Evolutionary conservation across 1,140 invertebrate species (phyloP).

Genomic region (Harlomillsia oculata): DNA sequence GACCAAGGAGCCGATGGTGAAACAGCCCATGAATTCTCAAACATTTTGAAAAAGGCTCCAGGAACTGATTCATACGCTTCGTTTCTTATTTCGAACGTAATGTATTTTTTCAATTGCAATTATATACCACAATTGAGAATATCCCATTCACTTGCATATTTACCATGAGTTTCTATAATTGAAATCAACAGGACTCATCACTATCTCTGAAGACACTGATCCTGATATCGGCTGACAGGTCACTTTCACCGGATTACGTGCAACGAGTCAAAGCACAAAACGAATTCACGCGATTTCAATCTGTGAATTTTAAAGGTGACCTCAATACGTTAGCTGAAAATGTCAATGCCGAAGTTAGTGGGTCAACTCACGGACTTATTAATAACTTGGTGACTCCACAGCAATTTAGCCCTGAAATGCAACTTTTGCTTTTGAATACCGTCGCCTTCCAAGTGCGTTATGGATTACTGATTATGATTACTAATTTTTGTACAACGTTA

Average conservation of each 20-base stretch:
- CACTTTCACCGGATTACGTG: too few species aligned
- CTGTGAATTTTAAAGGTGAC: too few species aligned
- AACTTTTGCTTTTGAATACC: not conserved
- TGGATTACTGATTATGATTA: not conserved
- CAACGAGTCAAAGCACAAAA: too few species aligned
- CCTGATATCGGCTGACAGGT: too few species aligned
- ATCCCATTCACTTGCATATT: not conserved
- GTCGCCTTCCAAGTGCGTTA: not conserved
- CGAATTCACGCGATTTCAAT: too few species aligned
- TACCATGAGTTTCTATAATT: slow-evolving; percentile 1
- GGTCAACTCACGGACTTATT: too few species aligned
- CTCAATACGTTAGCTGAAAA: too few species aligned
- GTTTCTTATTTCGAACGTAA: too few species aligned
- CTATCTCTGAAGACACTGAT: too few species aligned
- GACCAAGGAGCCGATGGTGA: not conserved
- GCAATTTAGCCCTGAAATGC: not conserved
- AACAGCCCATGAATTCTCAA: not conserved
- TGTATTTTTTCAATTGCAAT: not conserved
- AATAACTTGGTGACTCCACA: too few species aligned
- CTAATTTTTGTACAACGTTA: not conserved
- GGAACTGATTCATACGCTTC: not conserved
- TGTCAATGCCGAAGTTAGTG: too few species aligned
- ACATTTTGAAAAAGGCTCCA: not conserved
- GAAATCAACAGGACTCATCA: too few species aligned
- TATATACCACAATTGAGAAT: not conserved